Evolutionary conservation across 2,797 vertebrate genomes (phyloP), one percentile per base, ranked within the genome.

Genomic region (Rhadinocentrus ornatus): DNA sequence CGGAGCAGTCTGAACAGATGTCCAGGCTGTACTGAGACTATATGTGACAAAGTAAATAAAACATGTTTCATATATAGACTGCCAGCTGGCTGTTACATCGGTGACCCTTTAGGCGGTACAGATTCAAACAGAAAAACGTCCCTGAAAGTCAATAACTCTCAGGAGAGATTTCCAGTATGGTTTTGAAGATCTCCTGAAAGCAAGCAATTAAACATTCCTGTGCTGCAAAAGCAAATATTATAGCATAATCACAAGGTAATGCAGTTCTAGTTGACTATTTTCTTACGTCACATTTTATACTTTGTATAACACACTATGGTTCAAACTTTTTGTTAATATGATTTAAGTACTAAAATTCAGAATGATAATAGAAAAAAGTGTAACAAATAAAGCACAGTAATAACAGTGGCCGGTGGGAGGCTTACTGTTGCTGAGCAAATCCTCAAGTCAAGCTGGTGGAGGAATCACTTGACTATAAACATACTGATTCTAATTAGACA

Each of bases 391-490:
- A 53, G 34, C 32, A 26, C 16, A 62, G 48, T 41, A 29, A 13
- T 62, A 46, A 77, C 6, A 50, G 56, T 26, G 59, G 22, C 5
- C 32, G 66, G 20, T 5, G 11, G 31, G 35, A 68, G 35, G 41
- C 29, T 73, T 22, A 24, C 67, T 18, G 9, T 48, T 4, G 26
- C 22, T 63, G 18, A 26, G 62, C 60, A 70, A 64, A 72, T 75
- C 60, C 61, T 41, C 50, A 71, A 82, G 71, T 73, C 73, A 62
- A 26, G 41, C 66, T 61, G 66, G 44, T 52, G 3, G 59, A 77
- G 63, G 29, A 71, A 66, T 69, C 48, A 55, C 31, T 81, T 3
- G 16, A 9, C 56, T 62, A 77, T 55, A 62, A 81, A 81, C 62
- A 46, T 66, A 62, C 24, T 1, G 60, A 67, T 62, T 71, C 35